Percentiles rank a stretch among this genome's conserved stretches.
phyloP scores from a whole-genome alignment of 2,797 vertebrate species.

The Prionace glauca region DNA sequence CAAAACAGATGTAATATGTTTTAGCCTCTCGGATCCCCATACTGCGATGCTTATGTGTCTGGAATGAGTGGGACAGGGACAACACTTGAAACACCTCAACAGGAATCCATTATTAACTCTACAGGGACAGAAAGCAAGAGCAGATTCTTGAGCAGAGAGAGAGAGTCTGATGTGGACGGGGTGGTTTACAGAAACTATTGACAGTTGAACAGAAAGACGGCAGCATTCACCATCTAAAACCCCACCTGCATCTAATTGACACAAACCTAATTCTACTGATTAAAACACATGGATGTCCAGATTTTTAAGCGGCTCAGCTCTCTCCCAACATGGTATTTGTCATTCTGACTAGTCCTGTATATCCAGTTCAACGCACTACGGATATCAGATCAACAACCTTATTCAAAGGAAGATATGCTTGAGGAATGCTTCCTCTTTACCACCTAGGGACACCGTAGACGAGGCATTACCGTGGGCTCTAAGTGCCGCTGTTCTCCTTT shows the following conservation, averaged over 20 bases:
- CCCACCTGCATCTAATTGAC: conserved; percentile 15
- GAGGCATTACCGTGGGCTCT: not conserved
- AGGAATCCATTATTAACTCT: not conserved
- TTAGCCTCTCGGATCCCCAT: not conserved
- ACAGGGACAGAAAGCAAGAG: not conserved
- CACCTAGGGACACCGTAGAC: no score
- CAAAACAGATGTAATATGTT: not conserved
- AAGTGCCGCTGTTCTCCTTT: not conserved
- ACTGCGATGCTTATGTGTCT: not conserved
- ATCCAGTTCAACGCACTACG: not conserved
- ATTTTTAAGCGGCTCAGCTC: not conserved
- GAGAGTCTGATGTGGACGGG: not conserved
- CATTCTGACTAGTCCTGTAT: not conserved
- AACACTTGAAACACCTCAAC: not conserved
- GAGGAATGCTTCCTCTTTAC: not conserved
- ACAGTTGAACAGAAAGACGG: not conserved
- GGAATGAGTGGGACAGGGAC: not conserved
- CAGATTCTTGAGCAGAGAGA: no score
- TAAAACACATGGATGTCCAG: not conserved
- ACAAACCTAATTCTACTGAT: not conserved
- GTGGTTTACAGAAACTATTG: not conserved
- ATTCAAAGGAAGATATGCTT: not conserved
- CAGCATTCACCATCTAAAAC: not conserved
- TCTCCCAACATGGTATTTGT: no score
- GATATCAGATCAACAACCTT: not conserved